Conservation (phyloP, 2,113 vertebrate species). For the Cavia porcellus region DNA sequence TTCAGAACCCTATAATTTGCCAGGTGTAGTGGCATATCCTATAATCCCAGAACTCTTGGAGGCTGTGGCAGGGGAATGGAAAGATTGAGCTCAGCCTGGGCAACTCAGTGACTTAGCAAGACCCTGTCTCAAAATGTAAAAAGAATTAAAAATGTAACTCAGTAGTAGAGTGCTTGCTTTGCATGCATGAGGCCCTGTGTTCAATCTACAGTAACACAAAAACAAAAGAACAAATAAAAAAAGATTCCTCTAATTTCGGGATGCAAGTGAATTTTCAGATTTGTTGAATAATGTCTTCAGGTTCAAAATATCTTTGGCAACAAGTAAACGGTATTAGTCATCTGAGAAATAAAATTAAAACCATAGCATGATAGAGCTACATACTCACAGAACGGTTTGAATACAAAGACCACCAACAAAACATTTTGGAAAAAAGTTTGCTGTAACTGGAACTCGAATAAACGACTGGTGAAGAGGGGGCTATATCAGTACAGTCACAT, state of each 20-base stretch:
- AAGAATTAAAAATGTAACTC: neutral
- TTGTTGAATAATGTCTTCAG: constrained; percentile 49
- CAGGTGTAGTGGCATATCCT: neutral
- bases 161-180: neutral
- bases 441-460: neutral
- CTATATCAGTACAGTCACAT: fast-evolving
- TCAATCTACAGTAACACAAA: neutral
- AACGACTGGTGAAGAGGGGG: fast-evolving
- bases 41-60: neutral
- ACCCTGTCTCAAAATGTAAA: neutral
- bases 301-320: constrained; percentile 56
- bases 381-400: neutral
- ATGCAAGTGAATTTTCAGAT: constrained; percentile 61
- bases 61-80: neutral
- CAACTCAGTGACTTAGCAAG: neutral
- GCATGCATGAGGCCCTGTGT: neutral
- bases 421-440: neutral
- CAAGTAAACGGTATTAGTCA: constrained; percentile 51
- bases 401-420: neutral
- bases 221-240: neutral
- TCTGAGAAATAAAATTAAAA: constrained; percentile 66
- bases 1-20: neutral
- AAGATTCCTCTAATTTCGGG: neutral
- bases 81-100: neutral
- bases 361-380: neutral